These are phyloP conservation scores for Aphrocallistes beatrix DNA, from an alignment of 37 sponge, comb jelly and placozoan genomes.

Conservation along the genomic window DNA sequence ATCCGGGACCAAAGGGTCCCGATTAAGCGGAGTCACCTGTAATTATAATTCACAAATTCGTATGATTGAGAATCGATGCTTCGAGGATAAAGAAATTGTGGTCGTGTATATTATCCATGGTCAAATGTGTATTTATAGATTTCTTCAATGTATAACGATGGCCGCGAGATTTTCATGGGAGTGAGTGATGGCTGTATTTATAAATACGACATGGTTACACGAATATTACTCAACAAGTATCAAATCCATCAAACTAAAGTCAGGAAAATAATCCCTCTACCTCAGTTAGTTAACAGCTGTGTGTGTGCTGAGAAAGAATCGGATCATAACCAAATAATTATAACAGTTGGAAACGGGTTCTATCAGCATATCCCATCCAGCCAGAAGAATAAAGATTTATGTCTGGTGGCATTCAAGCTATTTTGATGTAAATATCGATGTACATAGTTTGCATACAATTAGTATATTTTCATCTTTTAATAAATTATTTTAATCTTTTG, in stretches of 20 bases:
- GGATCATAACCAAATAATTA: neutral
- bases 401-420: neutral
- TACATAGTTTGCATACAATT: too few species aligned
- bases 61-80: too few species aligned
- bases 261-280: neutral
- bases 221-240: neutral
- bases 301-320: neutral
- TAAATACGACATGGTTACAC: neutral
- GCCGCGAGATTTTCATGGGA: neutral
- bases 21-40: too few species aligned
- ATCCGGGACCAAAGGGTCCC: too few species aligned
- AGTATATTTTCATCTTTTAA: too few species aligned
- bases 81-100: too few species aligned
- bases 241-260: neutral
- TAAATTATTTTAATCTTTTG: too few species aligned
- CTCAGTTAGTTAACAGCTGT: neutral
- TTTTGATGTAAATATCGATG: too few species aligned
- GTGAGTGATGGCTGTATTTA: neutral
- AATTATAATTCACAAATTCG: too few species aligned
- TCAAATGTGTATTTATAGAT: neutral
- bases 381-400: neutral
- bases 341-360: slow-evolving; percentile 17
- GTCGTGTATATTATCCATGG: slow-evolving; percentile 17
- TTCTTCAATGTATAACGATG: slow-evolving; percentile 2
- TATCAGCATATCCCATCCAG: neutral